Evolutionary conservation across 2,113 vertebrate genomes (phyloP), one percentile per base, ranked within the genome.

Genomic region (Phalacrocorax aristotelis): DNA sequence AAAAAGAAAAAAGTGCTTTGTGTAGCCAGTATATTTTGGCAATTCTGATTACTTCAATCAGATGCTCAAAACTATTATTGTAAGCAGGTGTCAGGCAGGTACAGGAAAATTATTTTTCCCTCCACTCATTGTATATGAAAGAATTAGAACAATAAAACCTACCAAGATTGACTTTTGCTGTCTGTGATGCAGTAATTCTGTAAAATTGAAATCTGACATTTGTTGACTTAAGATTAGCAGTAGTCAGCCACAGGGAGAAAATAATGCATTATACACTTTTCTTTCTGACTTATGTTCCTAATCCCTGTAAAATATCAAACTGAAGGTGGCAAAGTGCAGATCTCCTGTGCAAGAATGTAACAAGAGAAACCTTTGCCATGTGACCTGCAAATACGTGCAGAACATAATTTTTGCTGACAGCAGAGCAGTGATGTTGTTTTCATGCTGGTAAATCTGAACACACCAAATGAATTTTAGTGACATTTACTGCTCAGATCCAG

Each of bases 201-300:
- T 78, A 93, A 91, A 98, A 98, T 65, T 97, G 96, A 97, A 97
- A 97, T 88, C 89, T 97, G 95, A 95, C 89, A 89, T 91, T 95
- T 96, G 93, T 96, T 97, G 94, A 96, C 6, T 96, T 96, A 95
- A 97, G 95, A 96, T 96, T 94, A 97, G 49, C 54, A 80, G 76
- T 71, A 82, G 79, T 83, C 83, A 88, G 84, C 58, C 70, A 54
- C 66, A 48, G 32, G 57, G 77, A 82, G 29, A 83, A 96, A 96
- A 92, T 90, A 97, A 85, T 82, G 36, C 85, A 78, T 89, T 90
- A 89, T 49, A n/a, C 9, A 25, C 60, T 97, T 96, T 87, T 77
- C 69, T 93, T 90, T 75, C 90, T 95, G 92, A 97, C 9, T 97
- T 97, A 80, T 69, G 55, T 83, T 95, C 90, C 79, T 87, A 89